These are phyloP conservation scores for Polymixis lichenea DNA, from an alignment of 2,888 invertebrate species.

Conservation along the genomic window DNA sequence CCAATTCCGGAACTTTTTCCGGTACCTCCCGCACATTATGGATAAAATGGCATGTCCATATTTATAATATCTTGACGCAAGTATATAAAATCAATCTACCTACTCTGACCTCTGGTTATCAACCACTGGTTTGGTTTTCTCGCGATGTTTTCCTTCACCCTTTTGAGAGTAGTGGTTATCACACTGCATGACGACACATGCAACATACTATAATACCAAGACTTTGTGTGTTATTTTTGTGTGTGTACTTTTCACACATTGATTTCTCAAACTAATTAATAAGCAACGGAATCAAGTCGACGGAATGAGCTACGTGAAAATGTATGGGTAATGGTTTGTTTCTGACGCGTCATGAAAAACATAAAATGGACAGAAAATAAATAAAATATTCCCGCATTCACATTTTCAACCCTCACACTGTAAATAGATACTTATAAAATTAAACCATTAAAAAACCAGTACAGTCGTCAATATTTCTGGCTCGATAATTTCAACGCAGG, in stretches of 20 bases:
- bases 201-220: background rate
- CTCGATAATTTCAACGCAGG: slow-evolving; percentile 1
- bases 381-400: accelerated
- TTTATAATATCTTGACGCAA: too few species aligned
- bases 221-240: background rate
- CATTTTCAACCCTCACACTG: background rate
- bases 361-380: background rate
- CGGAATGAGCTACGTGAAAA: background rate
- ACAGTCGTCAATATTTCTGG: slow-evolving; percentile 18
- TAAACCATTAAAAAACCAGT: background rate
- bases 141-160: too few species aligned
- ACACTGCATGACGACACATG: too few species aligned
- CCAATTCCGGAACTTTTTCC: too few species aligned
- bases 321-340: background rate
- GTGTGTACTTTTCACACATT: background rate
- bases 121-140: too few species aligned
- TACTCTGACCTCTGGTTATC: too few species aligned
- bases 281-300: background rate
- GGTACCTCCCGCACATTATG: too few species aligned
- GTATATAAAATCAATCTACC: too few species aligned
- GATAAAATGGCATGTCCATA: too few species aligned
- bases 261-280: background rate
- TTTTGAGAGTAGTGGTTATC: too few species aligned
- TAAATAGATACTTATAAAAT: background rate
- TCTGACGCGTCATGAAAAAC: background rate